Evolutionary conservation across 1,140 invertebrate species (phyloP).

Genomic region (Anthonomus grandis): DNA sequence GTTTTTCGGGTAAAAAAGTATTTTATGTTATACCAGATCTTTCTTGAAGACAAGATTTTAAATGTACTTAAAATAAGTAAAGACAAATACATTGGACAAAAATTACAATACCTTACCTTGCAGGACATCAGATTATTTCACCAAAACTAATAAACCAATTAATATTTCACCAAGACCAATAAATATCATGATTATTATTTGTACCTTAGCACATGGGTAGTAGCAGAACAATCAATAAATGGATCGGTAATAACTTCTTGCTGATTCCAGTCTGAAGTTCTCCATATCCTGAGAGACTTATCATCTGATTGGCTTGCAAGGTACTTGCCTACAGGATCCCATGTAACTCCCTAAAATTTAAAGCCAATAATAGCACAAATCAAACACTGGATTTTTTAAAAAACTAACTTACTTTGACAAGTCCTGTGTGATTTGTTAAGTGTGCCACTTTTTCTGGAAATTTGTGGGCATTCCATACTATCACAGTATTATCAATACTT

Average conservation of each 20-base stretch:
- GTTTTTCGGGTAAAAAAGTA: too few relatives aligned
- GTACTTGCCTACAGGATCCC: constrained; percentile 98
- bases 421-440: constrained; percentile 85
- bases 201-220: constrained; percentile 87
- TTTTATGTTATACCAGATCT: too few relatives aligned
- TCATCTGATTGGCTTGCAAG: constrained; percentile 96
- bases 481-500: constrained; percentile 93
- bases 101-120: too few relatives aligned
- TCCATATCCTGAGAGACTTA: constrained; percentile 90
- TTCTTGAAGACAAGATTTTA: too few relatives aligned
- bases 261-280: constrained; percentile 89
- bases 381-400: constrained; percentile 3
- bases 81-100: neutral
- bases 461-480: constrained; percentile 92
- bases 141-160: too few relatives aligned
- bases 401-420: constrained; percentile 68
- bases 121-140: too few relatives aligned
- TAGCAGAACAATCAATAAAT: constrained; percentile 86
- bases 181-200: too few relatives aligned
- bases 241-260: constrained; percentile 84
- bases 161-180: too few relatives aligned
- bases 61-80: too few relatives aligned
- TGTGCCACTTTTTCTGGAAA: constrained; percentile 77
- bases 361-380: neutral
- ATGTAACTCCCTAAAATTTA: constrained; percentile 76